phyloP scores from a whole-genome alignment of 1,140 invertebrate species.

The Mizuhopecten yessoensis region DNA sequence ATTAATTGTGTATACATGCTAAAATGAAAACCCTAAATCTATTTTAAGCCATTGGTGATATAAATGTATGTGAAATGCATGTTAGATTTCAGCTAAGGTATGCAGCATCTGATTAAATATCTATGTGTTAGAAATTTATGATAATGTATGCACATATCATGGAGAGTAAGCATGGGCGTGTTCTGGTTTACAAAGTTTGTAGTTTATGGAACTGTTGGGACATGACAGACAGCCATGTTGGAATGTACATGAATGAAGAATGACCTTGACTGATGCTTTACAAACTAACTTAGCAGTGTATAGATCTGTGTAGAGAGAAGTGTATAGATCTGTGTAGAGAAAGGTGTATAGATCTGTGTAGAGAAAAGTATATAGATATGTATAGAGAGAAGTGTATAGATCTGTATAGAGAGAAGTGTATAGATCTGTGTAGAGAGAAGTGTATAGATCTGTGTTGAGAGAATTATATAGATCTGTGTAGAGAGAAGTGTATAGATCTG shows the following conservation, averaged over 20 bases:
- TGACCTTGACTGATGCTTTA: background rate
- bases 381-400: too few relatives aligned
- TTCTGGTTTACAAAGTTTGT: background rate
- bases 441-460: too few relatives aligned
- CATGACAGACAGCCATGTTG: background rate
- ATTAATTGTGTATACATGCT: background rate
- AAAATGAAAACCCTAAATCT: background rate
- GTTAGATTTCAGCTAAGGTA: background rate
- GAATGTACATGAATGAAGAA: background rate
- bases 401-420: too few relatives aligned
- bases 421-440: too few relatives aligned
- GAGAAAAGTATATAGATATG: too few relatives aligned
- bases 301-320: background rate
- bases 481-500: background rate
- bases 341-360: too few relatives aligned
- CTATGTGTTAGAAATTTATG: conserved; percentile 35
- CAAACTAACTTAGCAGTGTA: background rate
- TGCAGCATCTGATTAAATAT: background rate
- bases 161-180: background rate
- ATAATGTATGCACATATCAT: conserved; percentile 29
- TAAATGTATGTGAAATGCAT: background rate
- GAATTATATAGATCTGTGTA: too few relatives aligned
- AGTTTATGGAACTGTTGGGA: background rate
- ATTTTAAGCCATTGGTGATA: background rate
- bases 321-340: too few relatives aligned